These are phyloP conservation scores for Selenia dentaria DNA, from an alignment of 2,888 invertebrate genomes.

Conservation along the genomic window DNA sequence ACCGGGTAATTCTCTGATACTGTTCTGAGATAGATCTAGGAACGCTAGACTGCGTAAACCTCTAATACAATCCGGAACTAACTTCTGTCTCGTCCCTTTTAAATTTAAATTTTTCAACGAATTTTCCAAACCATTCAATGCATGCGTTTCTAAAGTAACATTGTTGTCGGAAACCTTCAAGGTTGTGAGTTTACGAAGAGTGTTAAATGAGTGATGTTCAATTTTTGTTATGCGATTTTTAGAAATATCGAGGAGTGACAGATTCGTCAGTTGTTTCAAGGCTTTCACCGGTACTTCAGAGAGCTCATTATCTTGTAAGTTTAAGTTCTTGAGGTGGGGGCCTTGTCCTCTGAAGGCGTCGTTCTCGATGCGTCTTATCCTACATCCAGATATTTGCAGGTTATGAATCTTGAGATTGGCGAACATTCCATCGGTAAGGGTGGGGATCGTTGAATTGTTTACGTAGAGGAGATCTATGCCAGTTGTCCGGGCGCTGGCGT, in stretches of 20 bases:
- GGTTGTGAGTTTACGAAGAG: conserved; percentile 89
- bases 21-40: conserved; percentile 95
- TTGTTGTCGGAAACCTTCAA: conserved; percentile 95
- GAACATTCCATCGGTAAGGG: conserved; percentile 88
- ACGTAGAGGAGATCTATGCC: conserved; percentile 94
- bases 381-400: conserved; percentile 93
- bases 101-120: conserved; percentile 95
- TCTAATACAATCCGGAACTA: conserved; percentile 91
- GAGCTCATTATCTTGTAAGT: conserved; percentile 93
- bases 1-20: conserved; percentile 92
- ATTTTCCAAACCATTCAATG: conserved; percentile 91
- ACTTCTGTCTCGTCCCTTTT: conserved; percentile 93
- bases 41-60: conserved; percentile 93
- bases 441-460: conserved; percentile 92
- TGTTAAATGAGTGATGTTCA: conserved; percentile 90
- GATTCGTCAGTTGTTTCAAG: conserved; percentile 86
- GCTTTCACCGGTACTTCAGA: conserved; percentile 91
- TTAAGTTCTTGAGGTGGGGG: conserved; percentile 90
- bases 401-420: conserved; percentile 90
- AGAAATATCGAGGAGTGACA: conserved; percentile 93
- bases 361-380: conserved; percentile 87
- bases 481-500: conserved; percentile 87
- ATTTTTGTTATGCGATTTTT: conserved; percentile 90
- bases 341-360: conserved; percentile 94
- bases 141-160: conserved; percentile 87